Percentiles rank a stretch among this genome's conserved stretches.
These are phyloP conservation scores for Cylloceria caligata DNA, from an alignment of 2,888 invertebrate genomes.

Conservation along the genomic window DNA sequence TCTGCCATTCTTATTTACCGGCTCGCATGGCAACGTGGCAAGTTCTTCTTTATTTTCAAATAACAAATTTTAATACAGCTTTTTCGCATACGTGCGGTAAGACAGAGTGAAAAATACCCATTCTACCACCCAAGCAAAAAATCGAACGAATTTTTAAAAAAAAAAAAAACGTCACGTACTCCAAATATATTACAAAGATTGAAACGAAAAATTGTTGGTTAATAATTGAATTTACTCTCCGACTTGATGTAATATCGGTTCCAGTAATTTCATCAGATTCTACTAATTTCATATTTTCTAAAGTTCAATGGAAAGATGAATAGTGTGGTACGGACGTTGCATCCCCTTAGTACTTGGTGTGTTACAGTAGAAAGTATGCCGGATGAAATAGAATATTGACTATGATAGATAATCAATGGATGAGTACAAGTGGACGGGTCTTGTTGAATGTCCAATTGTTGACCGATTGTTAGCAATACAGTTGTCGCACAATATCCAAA, in stretches of 20 bases:
- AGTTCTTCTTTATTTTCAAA: neutral
- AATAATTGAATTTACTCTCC: too few species aligned
- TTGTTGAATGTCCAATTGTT: conserved; percentile 10
- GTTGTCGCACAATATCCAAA: too few species aligned
- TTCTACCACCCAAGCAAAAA: too few species aligned
- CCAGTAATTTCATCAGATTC: neutral
- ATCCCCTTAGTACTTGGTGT: conserved; percentile 2
- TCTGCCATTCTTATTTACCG: conserved; percentile 72
- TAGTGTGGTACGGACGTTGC: neutral
- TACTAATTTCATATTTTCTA: neutral
- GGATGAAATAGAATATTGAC: neutral
- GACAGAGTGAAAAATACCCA: too few species aligned
- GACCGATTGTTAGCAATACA: neutral
- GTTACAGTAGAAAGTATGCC: neutral
- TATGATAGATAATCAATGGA: conserved; percentile 14
- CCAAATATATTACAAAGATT: too few species aligned
- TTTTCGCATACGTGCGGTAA: too few species aligned
- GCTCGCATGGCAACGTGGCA: conserved; percentile 17
- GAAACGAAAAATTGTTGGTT: too few species aligned
- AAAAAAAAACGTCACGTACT: too few species aligned
- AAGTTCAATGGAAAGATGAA: neutral
- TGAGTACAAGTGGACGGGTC: conserved; percentile 33
- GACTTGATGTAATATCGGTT: too few species aligned
- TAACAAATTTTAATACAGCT: too few species aligned
- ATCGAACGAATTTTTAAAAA: too few species aligned